Evolutionary conservation across 2,888 invertebrate genomes (phyloP).

Genomic region (Eueremaeus valkanovi): DNA sequence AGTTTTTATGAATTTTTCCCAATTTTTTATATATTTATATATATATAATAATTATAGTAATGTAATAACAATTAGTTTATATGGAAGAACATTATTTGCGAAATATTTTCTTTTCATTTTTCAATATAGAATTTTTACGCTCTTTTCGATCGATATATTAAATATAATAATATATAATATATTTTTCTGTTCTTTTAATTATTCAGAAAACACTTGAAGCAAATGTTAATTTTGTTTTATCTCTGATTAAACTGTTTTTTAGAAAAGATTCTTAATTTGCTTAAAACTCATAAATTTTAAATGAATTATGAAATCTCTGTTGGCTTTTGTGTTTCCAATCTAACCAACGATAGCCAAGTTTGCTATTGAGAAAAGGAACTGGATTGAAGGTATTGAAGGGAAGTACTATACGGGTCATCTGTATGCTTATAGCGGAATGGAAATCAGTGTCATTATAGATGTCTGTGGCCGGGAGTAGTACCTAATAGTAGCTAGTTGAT

Average conservation of each 20-base stretch:
- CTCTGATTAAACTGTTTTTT: not conserved
- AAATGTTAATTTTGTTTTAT: too few species aligned
- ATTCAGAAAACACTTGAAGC: too few species aligned
- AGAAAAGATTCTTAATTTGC: not conserved
- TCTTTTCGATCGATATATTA: not conserved
- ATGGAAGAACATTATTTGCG: conserved; percentile 35
- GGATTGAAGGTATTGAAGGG: too few species aligned
- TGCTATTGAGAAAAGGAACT: too few species aligned
- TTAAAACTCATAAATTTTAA: not conserved
- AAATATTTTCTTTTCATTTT: not conserved
- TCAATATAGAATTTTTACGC: not conserved
- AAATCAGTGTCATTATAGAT: too few species aligned
- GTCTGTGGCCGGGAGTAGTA: too few species aligned
- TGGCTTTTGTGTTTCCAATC: too few species aligned
- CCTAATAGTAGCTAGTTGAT: too few species aligned
- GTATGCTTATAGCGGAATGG: too few species aligned
- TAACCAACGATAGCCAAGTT: too few species aligned
- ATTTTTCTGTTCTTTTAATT: not conserved
- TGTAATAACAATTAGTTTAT: conserved; percentile 32
- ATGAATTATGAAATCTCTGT: too few species aligned
- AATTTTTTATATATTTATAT: conserved; percentile 8
- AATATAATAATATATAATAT: not conserved
- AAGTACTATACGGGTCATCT: too few species aligned
- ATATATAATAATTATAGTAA: conserved; percentile 30
- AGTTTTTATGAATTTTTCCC: conserved; percentile 2